phyloP scores from a whole-genome alignment of 2,797 vertebrate genomes.

The Chrysocyon brachyurus region DNA sequence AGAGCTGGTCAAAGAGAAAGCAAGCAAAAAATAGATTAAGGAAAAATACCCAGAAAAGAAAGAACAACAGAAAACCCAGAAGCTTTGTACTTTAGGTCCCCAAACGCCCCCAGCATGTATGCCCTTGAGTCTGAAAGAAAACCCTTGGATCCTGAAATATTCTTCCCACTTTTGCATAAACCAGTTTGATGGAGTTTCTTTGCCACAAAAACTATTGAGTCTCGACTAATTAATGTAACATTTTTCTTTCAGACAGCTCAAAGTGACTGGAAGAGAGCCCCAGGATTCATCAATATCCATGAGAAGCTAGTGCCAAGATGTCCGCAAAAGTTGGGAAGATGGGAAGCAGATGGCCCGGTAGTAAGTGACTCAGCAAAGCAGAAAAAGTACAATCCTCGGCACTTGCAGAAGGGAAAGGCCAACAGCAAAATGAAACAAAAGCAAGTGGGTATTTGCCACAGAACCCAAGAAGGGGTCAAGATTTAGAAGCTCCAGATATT shows the following conservation, averaged over 20 bases:
- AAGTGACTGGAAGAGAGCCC: slow-evolving; percentile 2
- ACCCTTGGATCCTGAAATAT: neutral
- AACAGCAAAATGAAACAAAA: slow-evolving; percentile 41
- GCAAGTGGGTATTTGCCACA: neutral
- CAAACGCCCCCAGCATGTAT: neutral
- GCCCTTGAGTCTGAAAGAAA: neutral
- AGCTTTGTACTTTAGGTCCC: neutral
- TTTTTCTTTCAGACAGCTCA: slow-evolving; percentile 11
- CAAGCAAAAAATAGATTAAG: neutral
- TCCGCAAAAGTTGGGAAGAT: slow-evolving; percentile 2
- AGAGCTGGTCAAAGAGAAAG: neutral
- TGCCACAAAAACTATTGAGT: neutral
- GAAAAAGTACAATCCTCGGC: neutral
- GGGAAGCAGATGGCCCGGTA: slow-evolving; percentile 4
- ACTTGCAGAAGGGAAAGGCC: neutral
- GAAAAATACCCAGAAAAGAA: neutral
- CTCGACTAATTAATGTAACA: slow-evolving; percentile 1
- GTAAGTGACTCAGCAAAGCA: slow-evolving; percentile 6
- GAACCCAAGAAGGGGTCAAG: slow-evolving; percentile 1
- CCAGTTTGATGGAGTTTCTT: slow-evolving; percentile 16
- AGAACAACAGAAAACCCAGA: neutral
- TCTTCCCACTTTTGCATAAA: neutral
- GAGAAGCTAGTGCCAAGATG: slow-evolving; percentile 5
- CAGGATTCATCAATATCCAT: neutral
- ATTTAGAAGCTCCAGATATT: neutral